phyloP scores from a whole-genome alignment of 2,888 invertebrate genomes.

The Macrosoma leucophasiata region DNA sequence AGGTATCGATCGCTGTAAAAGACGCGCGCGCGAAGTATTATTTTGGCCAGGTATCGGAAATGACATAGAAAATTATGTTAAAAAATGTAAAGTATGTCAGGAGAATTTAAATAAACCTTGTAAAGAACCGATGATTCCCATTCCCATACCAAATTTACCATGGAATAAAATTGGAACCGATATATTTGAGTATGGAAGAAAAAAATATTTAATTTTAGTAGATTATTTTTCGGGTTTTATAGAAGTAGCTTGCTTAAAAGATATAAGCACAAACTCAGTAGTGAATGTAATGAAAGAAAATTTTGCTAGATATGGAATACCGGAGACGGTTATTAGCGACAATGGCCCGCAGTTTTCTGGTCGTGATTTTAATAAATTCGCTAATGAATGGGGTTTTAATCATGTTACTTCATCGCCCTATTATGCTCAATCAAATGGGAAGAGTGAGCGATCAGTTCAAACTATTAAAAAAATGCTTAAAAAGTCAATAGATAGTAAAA shows the following conservation, averaged over 20 bases:
- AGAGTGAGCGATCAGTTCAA: slow-evolving; percentile 22
- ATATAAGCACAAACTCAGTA: slow-evolving; percentile 1
- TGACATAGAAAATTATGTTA: slow-evolving; percentile 15
- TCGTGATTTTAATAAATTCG: slow-evolving; percentile 16
- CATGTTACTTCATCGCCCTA: slow-evolving; percentile 22
- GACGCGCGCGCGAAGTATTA: slow-evolving; percentile 17
- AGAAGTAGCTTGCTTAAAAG: slow-evolving; percentile 6
- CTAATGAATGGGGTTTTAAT: slow-evolving; percentile 19
- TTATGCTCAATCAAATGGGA: slow-evolving; percentile 25
- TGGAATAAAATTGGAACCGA: slow-evolving; percentile 14
- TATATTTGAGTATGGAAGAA: slow-evolving; percentile 10
- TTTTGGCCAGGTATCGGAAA: slow-evolving; percentile 23
- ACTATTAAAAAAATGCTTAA: slow-evolving; percentile 23
- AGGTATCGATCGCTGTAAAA: slow-evolving; percentile 16
- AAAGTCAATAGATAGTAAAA: slow-evolving; percentile 15
- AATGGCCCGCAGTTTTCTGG: slow-evolving; percentile 10
- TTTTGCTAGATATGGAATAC: slow-evolving; percentile 3
- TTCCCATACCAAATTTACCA: slow-evolving; percentile 8
- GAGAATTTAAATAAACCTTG: slow-evolving; percentile 6
- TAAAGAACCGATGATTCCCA: slow-evolving; percentile 13
- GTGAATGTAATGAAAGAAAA: slow-evolving; percentile 2
- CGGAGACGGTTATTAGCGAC: slow-evolving; percentile 7
- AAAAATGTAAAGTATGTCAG: no score
- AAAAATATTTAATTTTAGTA: slow-evolving; percentile 8
- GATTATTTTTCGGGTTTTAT: slow-evolving; percentile 15